Evolutionary conservation across 2,113 vertebrate genomes (phyloP).

Genomic region (Sturnira hondurensis): DNA sequence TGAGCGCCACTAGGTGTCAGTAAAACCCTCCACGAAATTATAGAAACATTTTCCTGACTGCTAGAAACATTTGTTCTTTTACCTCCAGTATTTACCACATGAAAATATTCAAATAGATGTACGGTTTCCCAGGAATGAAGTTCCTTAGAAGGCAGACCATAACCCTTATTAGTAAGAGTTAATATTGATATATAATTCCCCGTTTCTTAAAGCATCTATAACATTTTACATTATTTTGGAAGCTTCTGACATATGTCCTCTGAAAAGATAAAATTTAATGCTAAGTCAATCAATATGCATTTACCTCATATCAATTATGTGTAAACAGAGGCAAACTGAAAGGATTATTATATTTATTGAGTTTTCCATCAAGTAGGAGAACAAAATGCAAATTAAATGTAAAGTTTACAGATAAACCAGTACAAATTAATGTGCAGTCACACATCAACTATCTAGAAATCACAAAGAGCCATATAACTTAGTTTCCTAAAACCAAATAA

Average conservation of each 20-base stretch:
- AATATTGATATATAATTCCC: neutral
- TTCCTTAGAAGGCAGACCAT: neutral
- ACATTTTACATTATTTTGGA: neutral
- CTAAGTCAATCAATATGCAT: neutral
- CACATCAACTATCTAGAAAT: neutral
- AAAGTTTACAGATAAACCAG: conserved; percentile 24
- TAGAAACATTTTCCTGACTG: neutral
- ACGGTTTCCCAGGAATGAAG: neutral
- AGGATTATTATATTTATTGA: conserved; percentile 24
- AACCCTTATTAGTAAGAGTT: neutral
- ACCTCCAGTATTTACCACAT: neutral
- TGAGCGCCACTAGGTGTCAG: conserved; percentile 70
- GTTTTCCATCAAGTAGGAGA: conserved; percentile 18
- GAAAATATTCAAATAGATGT: neutral
- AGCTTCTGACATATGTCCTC: neutral
- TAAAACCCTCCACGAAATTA: conserved; percentile 51
- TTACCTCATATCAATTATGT: neutral
- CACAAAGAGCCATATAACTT: neutral
- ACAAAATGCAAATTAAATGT: neutral
- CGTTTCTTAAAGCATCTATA: neutral
- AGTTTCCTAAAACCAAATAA: neutral
- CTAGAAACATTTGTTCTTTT: neutral
- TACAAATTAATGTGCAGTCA: neutral
- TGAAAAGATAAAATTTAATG: neutral
- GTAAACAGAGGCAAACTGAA: conserved; percentile 23